These are phyloP conservation scores for Drosophila pseudoananassae DNA, from an alignment of 1,140 invertebrate species.

Conservation along the genomic window DNA sequence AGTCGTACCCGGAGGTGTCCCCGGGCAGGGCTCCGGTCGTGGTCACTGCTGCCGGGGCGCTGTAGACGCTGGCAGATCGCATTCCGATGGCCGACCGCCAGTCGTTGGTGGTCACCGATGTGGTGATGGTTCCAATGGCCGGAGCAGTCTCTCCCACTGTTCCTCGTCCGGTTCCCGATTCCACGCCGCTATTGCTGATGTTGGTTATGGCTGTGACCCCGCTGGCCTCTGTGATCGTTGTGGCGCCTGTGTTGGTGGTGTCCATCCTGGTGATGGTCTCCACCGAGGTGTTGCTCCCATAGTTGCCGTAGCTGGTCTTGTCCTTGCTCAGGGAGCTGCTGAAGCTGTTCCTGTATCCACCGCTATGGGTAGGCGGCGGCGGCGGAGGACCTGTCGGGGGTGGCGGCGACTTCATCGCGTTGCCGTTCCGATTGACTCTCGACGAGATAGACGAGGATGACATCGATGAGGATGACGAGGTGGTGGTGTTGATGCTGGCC, in stretches of 20 bases:
- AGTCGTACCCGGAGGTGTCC: slow-evolving; percentile 74
- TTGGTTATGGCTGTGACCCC: slow-evolving; percentile 60
- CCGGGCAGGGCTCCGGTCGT: slow-evolving; percentile 56
- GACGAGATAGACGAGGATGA: slow-evolving; percentile 76
- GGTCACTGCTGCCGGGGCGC: slow-evolving; percentile 75
- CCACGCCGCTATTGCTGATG: slow-evolving; percentile 34
- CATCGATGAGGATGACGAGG: slow-evolving; percentile 75
- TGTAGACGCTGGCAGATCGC: slow-evolving; percentile 80
- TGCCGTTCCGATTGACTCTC: slow-evolving; percentile 73
- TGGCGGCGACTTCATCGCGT: slow-evolving; percentile 70
- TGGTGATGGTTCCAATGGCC: slow-evolving; percentile 46
- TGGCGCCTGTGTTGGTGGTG: slow-evolving; percentile 60
- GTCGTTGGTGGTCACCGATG: slow-evolving; percentile 58
- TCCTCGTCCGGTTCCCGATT: background rate
- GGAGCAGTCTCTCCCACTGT: slow-evolving; percentile 1
- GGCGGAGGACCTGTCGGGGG: slow-evolving; percentile 77
- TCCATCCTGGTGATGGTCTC: slow-evolving; percentile 83
- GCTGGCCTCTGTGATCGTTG: slow-evolving; percentile 59
- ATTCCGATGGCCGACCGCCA: slow-evolving; percentile 75
- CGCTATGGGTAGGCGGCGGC: slow-evolving; percentile 61
- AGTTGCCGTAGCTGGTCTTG: slow-evolving; percentile 78
- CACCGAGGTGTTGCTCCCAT: slow-evolving; percentile 75
- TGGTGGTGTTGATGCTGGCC: slow-evolving; percentile 66
- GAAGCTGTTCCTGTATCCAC: slow-evolving; percentile 64
- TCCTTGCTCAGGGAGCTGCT: slow-evolving; percentile 75